Evolutionary conservation across 2,113 vertebrate genomes (phyloP).

Genomic region (Halichoerus grypus): DNA sequence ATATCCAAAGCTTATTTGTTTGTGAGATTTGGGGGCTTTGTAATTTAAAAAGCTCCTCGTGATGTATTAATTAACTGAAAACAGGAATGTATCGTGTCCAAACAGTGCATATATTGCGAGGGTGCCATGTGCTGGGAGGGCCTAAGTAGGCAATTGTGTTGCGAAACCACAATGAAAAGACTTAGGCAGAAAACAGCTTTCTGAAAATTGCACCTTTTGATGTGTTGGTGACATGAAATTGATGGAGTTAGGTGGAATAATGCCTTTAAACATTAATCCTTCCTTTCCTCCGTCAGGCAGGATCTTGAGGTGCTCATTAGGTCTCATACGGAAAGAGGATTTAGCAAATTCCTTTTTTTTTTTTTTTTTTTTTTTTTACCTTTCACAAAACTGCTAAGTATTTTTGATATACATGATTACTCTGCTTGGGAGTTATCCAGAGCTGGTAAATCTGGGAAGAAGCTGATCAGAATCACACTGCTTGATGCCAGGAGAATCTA

Average conservation of each 20-base stretch:
- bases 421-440: neutral
- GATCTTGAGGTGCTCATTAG: conserved; percentile 52
- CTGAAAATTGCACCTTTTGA: conserved; percentile 66
- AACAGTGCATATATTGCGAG: conserved; percentile 65
- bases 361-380: neutral
- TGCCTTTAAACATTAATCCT: conserved; percentile 55
- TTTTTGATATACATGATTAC: neutral
- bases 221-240: conserved; percentile 71
- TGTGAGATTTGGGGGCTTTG: conserved; percentile 48
- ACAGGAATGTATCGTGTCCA: conserved; percentile 44
- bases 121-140: conserved; percentile 13
- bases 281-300: conserved; percentile 1
- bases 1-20: conserved; percentile 50
- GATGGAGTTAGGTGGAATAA: conserved; percentile 60
- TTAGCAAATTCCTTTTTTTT: conserved; percentile 24
- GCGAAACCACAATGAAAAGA: conserved; percentile 61
- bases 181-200: conserved; percentile 64
- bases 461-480: neutral
- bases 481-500: neutral
- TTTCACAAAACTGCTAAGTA: conserved; percentile 38
- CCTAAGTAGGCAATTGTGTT: conserved; percentile 2
- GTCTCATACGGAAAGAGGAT: conserved; percentile 45
- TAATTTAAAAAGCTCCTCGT: conserved; percentile 57
- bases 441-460: neutral
- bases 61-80: conserved; percentile 75